Evolutionary conservation across 2,113 vertebrate species (phyloP).

Genomic region (Protomyctophum bolini): DNA sequence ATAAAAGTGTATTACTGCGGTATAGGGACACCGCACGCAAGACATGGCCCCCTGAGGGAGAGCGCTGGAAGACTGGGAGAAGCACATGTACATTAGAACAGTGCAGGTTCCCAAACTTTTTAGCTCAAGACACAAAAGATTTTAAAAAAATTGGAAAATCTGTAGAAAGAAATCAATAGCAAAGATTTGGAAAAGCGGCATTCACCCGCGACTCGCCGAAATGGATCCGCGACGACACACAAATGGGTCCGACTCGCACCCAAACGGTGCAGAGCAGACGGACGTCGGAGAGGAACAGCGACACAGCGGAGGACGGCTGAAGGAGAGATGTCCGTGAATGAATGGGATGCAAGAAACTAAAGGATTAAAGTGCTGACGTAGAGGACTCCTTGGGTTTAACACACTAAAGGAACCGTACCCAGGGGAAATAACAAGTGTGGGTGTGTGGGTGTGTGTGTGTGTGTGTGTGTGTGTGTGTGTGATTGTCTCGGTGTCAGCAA

Average conservation of each 20-base stretch:
- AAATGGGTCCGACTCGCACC: too few species aligned
- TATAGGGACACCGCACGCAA: slow-evolving; percentile 31
- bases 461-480: not conserved
- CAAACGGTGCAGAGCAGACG: slow-evolving; percentile 24
- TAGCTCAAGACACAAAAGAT: too few species aligned
- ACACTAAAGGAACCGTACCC: not conserved
- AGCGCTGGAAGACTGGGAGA: slow-evolving; percentile 17
- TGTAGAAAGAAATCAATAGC: too few species aligned
- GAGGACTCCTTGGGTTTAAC: not conserved
- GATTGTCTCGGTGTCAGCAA: slow-evolving; percentile 19
- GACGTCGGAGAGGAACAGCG: not conserved
- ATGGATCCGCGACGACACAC: too few species aligned
- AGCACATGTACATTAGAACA: slow-evolving; percentile 2
- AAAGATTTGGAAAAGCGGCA: too few species aligned
- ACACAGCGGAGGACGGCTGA: too few species aligned
- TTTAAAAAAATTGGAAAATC: too few species aligned
- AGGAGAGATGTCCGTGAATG: not conserved
- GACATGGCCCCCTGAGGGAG: slow-evolving; percentile 44
- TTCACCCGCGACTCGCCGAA: too few species aligned
- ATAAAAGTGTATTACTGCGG: slow-evolving; percentile 58
- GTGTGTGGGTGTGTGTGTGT: not conserved
- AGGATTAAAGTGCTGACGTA: slow-evolving; percentile 10
- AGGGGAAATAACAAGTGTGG: not conserved
- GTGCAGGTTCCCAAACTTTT: too few species aligned
- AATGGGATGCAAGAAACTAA: not conserved